These are phyloP conservation scores for Sebastes alutus DNA, from an alignment of 2,797 vertebrate genomes.

Conservation along the genomic window DNA sequence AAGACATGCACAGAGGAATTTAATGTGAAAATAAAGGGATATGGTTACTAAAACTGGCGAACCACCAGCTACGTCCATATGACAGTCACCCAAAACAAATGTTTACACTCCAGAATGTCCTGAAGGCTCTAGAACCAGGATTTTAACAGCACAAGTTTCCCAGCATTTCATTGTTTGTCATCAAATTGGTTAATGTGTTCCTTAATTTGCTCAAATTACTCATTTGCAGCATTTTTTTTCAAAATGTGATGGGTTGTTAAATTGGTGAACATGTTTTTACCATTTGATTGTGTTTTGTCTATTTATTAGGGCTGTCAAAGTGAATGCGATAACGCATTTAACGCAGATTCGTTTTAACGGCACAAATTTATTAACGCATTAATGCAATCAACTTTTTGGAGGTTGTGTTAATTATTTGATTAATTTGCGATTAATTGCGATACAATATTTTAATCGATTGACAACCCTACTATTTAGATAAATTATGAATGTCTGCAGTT, in stretches of 20 bases:
- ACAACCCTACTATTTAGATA: background rate
- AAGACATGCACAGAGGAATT: constrained; percentile 31
- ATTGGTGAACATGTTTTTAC: background rate
- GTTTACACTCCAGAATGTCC: constrained; percentile 2
- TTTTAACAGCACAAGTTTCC: background rate
- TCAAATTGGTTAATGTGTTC: background rate
- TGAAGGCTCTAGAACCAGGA: background rate
- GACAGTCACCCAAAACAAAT: background rate
- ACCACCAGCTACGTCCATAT: background rate
- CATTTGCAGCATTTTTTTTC: background rate
- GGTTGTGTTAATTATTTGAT: too few relatives aligned
- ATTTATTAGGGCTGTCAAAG: background rate
- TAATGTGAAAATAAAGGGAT: constrained; percentile 20
- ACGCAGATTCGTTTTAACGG: too few relatives aligned
- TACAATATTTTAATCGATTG: too few relatives aligned
- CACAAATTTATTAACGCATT: accelerated
- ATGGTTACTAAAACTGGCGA: background rate
- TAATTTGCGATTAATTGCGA: too few relatives aligned
- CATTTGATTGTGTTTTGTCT: background rate
- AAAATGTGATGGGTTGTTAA: background rate
- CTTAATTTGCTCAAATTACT: background rate
- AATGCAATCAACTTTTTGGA: too few relatives aligned
- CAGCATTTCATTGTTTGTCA: background rate
- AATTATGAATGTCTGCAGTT: background rate
- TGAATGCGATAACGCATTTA: too few relatives aligned